phyloP scores from a whole-genome alignment of 2,888 invertebrate species.

The Diploptera punctata region DNA sequence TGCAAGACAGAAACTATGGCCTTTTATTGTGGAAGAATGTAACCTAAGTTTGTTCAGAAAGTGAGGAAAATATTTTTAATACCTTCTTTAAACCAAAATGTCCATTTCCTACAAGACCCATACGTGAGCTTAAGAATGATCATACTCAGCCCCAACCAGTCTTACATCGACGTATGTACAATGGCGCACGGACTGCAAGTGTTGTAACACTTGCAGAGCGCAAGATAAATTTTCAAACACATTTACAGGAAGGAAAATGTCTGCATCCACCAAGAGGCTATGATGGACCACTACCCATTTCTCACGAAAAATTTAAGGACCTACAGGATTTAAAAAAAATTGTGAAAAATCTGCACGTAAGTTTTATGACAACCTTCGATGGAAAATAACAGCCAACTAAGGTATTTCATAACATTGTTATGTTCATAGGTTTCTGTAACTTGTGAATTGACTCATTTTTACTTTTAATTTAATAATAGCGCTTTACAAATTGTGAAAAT shows the following conservation, averaged over 20 bases:
- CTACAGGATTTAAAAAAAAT: too few relatives aligned
- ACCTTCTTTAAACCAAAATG: too few relatives aligned
- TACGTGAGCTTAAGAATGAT: too few relatives aligned
- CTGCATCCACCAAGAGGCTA: background rate
- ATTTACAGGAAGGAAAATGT: background rate
- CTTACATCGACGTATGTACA: background rate
- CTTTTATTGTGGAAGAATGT: conserved; percentile 11
- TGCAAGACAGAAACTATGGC: conserved; percentile 5
- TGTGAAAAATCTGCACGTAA: background rate
- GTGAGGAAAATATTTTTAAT: background rate
- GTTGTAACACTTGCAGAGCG: background rate
- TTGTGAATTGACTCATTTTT: too few relatives aligned
- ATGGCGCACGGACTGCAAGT: background rate
- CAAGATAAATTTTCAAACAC: background rate
- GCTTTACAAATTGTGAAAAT: background rate
- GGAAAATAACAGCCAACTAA: background rate
- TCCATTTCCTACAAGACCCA: too few relatives aligned
- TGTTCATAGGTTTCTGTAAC: too few relatives aligned
- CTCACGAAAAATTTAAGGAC: too few relatives aligned
- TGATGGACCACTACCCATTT: too few relatives aligned
- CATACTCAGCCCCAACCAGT: too few relatives aligned
- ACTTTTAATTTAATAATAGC: background rate
- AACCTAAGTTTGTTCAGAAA: background rate
- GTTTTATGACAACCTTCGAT: background rate
- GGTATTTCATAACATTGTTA: too few relatives aligned